Percentiles rank a stretch among this genome's conserved stretches.
phyloP scores from a whole-genome alignment of 2,888 invertebrate species.

The Itoplectis maculator region DNA sequence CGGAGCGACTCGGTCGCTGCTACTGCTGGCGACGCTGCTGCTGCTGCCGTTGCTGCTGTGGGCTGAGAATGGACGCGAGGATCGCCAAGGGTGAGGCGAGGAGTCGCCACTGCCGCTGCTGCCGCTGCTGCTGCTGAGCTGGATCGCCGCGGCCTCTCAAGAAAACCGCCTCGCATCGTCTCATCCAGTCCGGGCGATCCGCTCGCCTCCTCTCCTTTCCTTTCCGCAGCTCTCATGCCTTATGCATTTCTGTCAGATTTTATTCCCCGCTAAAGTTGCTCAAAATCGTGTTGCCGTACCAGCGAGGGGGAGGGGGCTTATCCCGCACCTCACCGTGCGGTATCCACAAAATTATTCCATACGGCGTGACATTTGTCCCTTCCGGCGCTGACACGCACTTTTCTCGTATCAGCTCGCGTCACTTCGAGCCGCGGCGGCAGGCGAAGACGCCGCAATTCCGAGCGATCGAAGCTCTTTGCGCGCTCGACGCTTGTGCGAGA shows the following conservation, averaged over 20 bases:
- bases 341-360: constrained; percentile 67
- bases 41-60: constrained; percentile 43
- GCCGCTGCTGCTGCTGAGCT: constrained; percentile 23
- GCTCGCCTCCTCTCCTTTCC: constrained; percentile 37
- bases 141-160: constrained; percentile 57
- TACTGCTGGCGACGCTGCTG: no score
- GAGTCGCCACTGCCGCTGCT: constrained; percentile 6
- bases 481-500: constrained; percentile 1
- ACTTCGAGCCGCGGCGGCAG: constrained; percentile 2
- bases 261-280: constrained; percentile 69
- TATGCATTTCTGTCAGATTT: constrained; percentile 72
- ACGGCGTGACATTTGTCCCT: constrained; percentile 54
- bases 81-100: constrained; percentile 47
- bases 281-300: constrained; percentile 60
- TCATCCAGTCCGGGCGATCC: constrained; percentile 6
- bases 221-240: constrained; percentile 70
- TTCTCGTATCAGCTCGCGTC: constrained; percentile 29
- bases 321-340: constrained; percentile 23
- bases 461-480: constrained; percentile 40
- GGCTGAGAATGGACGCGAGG: constrained; percentile 68
- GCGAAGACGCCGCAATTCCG: no score
- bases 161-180: constrained; percentile 55
- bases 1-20: constrained; percentile 53
- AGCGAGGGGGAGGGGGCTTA: no score
- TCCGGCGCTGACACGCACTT: constrained; percentile 37